phyloP scores from a whole-genome alignment of 2,888 invertebrate genomes.

The Melanchra persicariae region DNA sequence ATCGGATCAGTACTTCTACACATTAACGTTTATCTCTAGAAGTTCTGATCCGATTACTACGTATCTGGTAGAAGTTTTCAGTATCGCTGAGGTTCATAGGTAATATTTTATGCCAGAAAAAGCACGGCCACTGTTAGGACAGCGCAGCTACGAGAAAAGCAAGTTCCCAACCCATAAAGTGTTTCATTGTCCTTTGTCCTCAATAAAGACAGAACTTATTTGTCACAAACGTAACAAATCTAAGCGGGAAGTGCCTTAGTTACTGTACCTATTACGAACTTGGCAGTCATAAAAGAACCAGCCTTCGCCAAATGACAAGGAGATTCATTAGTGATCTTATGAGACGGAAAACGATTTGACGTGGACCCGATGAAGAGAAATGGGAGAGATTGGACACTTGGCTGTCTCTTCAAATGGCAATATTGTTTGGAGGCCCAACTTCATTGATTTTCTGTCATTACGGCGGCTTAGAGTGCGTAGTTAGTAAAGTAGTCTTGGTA shows the following conservation, averaged over 20 bases:
- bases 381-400: conserved; percentile 61
- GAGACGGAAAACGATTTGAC: conserved; percentile 64
- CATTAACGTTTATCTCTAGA: no score
- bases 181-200: conserved; percentile 3
- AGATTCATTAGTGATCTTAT: conserved; percentile 67
- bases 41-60: no score
- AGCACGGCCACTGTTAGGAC: no score
- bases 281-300: conserved; percentile 56
- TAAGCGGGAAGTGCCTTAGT: conserved; percentile 41
- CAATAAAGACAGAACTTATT: conserved; percentile 29
- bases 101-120: no score
- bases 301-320: conserved; percentile 59
- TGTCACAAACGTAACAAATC: conserved; percentile 33
- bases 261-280: conserved; percentile 48
- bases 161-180: conserved; percentile 4
- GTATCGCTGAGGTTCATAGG: no score
- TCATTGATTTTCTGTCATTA: conserved; percentile 60
- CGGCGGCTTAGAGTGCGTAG: conserved; percentile 16
- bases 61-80: no score
- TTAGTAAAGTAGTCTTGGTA: background rate
- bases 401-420: conserved; percentile 59
- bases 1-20: no score
- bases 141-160: background rate
- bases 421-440: conserved; percentile 55
- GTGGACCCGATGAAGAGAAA: conserved; percentile 63